A percentile compares a stretch with the other conserved stretches of the same genome.
These are phyloP conservation scores for Drosophila limbata DNA, from an alignment of 2,888 invertebrate species.

Conservation along the genomic window DNA sequence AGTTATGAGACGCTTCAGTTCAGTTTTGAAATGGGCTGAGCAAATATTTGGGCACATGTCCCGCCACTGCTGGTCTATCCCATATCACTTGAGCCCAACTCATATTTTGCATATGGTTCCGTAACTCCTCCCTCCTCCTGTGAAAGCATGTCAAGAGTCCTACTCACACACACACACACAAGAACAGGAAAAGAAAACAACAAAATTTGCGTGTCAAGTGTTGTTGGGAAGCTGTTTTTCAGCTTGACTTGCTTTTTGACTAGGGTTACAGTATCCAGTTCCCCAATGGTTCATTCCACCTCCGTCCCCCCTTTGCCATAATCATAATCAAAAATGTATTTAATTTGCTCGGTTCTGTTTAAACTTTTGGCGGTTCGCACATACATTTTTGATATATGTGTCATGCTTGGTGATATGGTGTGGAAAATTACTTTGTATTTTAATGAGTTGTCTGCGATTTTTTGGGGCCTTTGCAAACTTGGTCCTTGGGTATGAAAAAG, in stretches of 20 bases:
- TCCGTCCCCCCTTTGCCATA: slow-evolving; percentile 6
- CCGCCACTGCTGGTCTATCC: neutral
- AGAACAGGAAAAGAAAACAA: slow-evolving; percentile 42
- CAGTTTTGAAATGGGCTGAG: slow-evolving; percentile 34
- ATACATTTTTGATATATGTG: slow-evolving; percentile 75
- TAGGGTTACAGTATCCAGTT: slow-evolving; percentile 49
- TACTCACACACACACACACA: slow-evolving; percentile 16
- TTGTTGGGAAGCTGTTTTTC: slow-evolving; percentile 72
- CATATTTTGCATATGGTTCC: slow-evolving; percentile 53
- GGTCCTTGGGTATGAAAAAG: slow-evolving; percentile 22
- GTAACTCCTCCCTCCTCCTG: neutral
- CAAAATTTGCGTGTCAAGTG: slow-evolving; percentile 69
- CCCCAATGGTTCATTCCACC: slow-evolving; percentile 3
- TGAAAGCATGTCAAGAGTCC: slow-evolving; percentile 48
- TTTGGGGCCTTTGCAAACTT: slow-evolving; percentile 24
- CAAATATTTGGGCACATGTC: slow-evolving; percentile 66
- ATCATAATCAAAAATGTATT: slow-evolving; percentile 79
- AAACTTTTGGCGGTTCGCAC: slow-evolving; percentile 67
- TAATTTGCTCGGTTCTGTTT: slow-evolving; percentile 69
- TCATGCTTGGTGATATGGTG: slow-evolving; percentile 70
- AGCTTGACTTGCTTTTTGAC: slow-evolving; percentile 77
- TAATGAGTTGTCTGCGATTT: slow-evolving; percentile 67
- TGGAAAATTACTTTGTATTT: slow-evolving; percentile 78
- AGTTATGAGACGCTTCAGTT: slow-evolving; percentile 61
- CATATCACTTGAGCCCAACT: slow-evolving; percentile 26